Evolutionary conservation across 2,113 vertebrate genomes (phyloP).

Genomic region (Cheirogaleus medius): DNA sequence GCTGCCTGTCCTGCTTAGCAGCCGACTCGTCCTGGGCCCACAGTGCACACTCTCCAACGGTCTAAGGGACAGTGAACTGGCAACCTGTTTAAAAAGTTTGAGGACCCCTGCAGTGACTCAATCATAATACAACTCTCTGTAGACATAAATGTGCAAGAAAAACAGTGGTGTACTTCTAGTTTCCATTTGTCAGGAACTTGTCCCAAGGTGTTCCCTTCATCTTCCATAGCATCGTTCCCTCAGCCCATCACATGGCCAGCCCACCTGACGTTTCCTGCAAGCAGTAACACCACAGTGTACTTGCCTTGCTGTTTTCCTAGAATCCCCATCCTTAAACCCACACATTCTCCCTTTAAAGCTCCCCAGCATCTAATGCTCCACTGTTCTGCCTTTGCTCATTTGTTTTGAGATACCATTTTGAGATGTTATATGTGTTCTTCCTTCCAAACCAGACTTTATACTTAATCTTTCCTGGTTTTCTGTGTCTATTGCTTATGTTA

Average conservation of each 20-base stretch:
- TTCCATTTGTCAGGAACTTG: background rate
- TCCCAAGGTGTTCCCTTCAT: background rate
- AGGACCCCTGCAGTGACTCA: too few relatives aligned
- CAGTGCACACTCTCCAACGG: too few relatives aligned
- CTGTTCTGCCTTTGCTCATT: background rate
- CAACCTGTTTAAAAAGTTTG: too few relatives aligned
- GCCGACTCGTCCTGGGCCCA: too few relatives aligned
- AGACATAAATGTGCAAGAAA: background rate
- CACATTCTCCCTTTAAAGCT: rapidly evolving
- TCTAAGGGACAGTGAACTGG: too few relatives aligned
- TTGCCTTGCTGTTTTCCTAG: too few relatives aligned
- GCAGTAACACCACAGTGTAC: rapidly evolving
- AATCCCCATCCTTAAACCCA: background rate
- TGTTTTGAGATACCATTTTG: background rate
- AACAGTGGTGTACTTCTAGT: background rate
- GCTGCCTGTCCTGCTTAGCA: too few relatives aligned
- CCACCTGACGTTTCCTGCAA: background rate
- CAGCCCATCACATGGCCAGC: background rate
- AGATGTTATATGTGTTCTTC: background rate
- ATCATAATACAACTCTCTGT: background rate
- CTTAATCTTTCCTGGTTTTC: background rate
- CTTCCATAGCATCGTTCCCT: background rate
- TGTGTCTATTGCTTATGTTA: background rate
- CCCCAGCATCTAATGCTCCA: background rate
- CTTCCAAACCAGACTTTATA: background rate